Evolutionary conservation across 2,888 invertebrate genomes (phyloP), one percentile per base, ranked within the genome.

Genomic region (Oeneis ivallda): DNA sequence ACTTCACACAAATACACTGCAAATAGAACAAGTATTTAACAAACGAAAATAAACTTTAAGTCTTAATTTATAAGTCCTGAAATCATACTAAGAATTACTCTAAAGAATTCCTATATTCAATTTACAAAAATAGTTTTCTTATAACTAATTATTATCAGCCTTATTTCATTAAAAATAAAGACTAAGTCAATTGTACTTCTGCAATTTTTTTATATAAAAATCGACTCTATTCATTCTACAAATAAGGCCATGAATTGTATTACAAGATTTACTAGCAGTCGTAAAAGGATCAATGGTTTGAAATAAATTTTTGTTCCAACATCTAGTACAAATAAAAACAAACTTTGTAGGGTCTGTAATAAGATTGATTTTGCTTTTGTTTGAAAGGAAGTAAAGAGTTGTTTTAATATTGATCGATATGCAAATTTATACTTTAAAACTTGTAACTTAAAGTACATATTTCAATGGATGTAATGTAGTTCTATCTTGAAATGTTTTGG

Each of bases 401-500:
- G 58, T 63, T 50, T 54, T 56, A 66, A 72, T 66, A 65, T 72
- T 70, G 17, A 61, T 39, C 63, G 65, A 39, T 76, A 81, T 80
- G 76, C 76, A 75, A 85, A 82, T 82, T 71, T 72, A 56, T 50
- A 63, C 67, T 74, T 66, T 82, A 82, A 71, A 58, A 61, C 32
- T 56, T 64, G 61, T 13, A 15, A 0, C 0, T 26, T 77, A 77
- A 57, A 67, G 79, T 76, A 41, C 65, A 66, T 69, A 71, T 75
- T 79, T 67, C 59, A 63, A 54, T 72, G 70, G 68, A 76, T 77
- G 76, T 45, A 45, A 43, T 80, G 77, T 74, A 76, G 67, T 82
- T 80, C 81, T 78, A 78, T 85, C 84, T 85, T 87, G 86, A 89
- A 89, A 90, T 90, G 90, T 90, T 89, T 90, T 90, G 90, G 90